Conservation (phyloP, 2,888 invertebrate species). For the Steinernema hermaphroditum region DNA sequence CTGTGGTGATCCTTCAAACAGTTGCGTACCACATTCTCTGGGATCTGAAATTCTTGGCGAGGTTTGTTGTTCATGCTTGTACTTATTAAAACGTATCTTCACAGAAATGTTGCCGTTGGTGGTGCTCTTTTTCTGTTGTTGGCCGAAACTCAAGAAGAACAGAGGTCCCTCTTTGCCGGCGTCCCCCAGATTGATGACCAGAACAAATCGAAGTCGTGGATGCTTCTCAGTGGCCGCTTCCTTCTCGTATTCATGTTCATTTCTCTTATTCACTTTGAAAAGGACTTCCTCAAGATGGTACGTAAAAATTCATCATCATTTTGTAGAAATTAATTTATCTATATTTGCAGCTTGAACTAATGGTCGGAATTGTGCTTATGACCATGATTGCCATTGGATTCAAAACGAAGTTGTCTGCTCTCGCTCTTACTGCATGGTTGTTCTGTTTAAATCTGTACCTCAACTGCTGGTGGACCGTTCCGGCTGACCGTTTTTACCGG, state of each 20-base stretch:
- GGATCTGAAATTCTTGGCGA: slow-evolving; percentile 93
- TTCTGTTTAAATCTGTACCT: slow-evolving; percentile 87
- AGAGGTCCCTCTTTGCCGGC: slow-evolving; percentile 84
- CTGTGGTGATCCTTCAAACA: slow-evolving; percentile 89
- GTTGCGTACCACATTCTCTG: slow-evolving; percentile 81
- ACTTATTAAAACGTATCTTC: no score
- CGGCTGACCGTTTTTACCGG: slow-evolving; percentile 88
- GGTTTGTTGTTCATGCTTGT: slow-evolving; percentile 62
- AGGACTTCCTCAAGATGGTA: slow-evolving; percentile 77
- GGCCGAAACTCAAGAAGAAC: slow-evolving; percentile 76
- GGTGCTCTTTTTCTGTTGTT: slow-evolving; percentile 92
- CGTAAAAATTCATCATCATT: neutral
- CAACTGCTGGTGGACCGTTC: slow-evolving; percentile 97
- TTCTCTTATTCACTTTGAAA: slow-evolving; percentile 89
- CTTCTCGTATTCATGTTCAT: slow-evolving; percentile 98
- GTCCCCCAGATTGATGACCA: slow-evolving; percentile 74
- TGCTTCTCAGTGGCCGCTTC: slow-evolving; percentile 91
- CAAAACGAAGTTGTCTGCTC: slow-evolving; percentile 95
- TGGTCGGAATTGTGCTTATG: slow-evolving; percentile 88
- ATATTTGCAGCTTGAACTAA: slow-evolving; percentile 79
- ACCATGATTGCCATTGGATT: slow-evolving; percentile 92
- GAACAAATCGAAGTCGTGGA: slow-evolving; percentile 92
- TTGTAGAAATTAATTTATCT: no score
- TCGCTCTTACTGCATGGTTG: slow-evolving; percentile 86
- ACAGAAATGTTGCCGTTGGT: slow-evolving; percentile 87